Conservation (phyloP, 2,797 vertebrate species). For the Microcaecilia unicolor region DNA sequence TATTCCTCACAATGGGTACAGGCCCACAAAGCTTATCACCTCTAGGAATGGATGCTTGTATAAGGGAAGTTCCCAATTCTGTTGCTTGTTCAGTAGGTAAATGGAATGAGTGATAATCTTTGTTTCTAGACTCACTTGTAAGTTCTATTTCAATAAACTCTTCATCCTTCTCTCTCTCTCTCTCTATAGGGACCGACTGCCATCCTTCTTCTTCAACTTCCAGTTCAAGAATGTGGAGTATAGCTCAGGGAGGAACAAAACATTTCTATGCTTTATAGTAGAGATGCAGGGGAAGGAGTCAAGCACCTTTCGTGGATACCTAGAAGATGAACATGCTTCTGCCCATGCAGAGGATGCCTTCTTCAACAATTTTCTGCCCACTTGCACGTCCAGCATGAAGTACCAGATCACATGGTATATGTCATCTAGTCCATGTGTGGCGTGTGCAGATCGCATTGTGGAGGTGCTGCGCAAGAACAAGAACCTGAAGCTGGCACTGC, state of each 20-base stretch:
- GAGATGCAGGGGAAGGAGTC: constrained; percentile 56
- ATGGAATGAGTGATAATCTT: no score
- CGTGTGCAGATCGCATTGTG: constrained; percentile 63
- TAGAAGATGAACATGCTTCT: constrained; percentile 78
- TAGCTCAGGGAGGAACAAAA: constrained; percentile 89
- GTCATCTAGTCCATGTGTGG: constrained; percentile 80
- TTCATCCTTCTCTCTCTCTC: constrained; percentile 4
- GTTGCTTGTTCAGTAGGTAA: no score
- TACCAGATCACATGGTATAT: constrained; percentile 81
- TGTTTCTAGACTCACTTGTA: no score
- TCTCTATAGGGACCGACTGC: constrained; percentile 72
- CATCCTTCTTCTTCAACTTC: constrained; percentile 81
- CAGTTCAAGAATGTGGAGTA: constrained; percentile 95
- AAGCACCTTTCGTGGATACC: constrained; percentile 57
- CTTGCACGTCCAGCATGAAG: constrained; percentile 50
- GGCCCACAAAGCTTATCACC: no score
- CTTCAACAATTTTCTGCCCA: constrained; percentile 64
- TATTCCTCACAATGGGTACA: no score
- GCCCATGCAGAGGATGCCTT: constrained; percentile 82
- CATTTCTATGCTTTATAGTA: constrained; percentile 81
- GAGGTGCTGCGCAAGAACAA: constrained; percentile 57
- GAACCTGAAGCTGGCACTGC: constrained; percentile 65
- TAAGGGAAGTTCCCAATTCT: no score
- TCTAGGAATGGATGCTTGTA: no score
- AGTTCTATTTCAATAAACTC: no score